Base-by-base conservation (phyloP, 2,888 invertebrate species). In the Uloborus plumipes region DNA sequence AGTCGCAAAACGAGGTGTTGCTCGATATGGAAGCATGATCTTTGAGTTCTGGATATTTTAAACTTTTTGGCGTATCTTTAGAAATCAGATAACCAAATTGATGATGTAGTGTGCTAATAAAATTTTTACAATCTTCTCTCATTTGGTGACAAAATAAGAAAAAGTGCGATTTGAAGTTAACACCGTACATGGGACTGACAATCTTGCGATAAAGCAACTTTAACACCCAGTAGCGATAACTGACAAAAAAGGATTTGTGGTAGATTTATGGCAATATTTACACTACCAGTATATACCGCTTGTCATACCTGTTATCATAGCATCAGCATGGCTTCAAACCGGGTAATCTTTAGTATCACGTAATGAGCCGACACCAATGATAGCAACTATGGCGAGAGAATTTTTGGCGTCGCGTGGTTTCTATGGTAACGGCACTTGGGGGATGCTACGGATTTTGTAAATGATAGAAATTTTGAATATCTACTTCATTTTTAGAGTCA, bases 251-350 rank as follows among this genome's bases (percentile, higher is more conserved):
- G 66, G 66, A 67, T 76, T 77, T 76, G n/a, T 31, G 50, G 26
- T 53, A 55, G 77, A 77, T 77, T 71, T 77, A 77, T 77, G 71
- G 59, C 55, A 58, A 18, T 74, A 53, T 74, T 74, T 74, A 58
- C 58, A 31, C 18, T 76, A 22, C 15, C 18, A 49, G n/a, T 61
- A 20, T 51, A n/a, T 64, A 51, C 31, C 16, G 50, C 51, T 49
- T 74, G 64, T 71, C 62, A 51, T 51, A 59, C 39, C n/a, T 71
- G 64, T 77, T 71, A 55, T 70, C 70, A 59, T 66, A 66, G 49
- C 49, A 65, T 65, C 65, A 39, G n/a, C 18, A 2, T 53, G 53
- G 53, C 53, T 53, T 18, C 53, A n/a, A n/a, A 14, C 16, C 18
- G 53, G 47, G 39, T 50, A 71, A 71, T 61, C 59, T 39, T 50